Percentiles rank a stretch among this genome's conserved stretches.
Evolutionary conservation across 1,140 invertebrate genomes (phyloP).

Genomic region (Drosophila busckii): DNA sequence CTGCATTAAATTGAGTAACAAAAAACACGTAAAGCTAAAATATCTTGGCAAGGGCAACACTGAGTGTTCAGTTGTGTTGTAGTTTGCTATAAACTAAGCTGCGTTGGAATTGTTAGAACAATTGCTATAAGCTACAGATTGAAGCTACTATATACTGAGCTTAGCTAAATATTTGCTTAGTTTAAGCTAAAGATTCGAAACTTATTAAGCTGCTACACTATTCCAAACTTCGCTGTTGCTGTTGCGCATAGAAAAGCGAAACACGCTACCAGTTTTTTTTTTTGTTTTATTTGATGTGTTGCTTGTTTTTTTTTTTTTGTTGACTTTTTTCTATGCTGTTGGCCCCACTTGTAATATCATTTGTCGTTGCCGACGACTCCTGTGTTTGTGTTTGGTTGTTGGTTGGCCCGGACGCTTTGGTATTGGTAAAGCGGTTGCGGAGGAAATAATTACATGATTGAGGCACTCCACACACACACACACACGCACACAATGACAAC

Average conservation of each 20-base stretch:
- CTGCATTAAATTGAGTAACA: conserved; percentile 78
- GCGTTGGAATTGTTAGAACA: too few relatives aligned
- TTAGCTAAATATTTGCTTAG: too few relatives aligned
- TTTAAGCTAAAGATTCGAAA: too few relatives aligned
- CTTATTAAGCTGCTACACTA: too few relatives aligned
- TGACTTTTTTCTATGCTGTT: conserved; percentile 12
- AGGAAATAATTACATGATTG: conserved; percentile 79
- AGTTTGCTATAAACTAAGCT: too few relatives aligned
- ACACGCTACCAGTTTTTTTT: conserved; percentile 36
- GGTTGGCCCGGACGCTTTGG: conserved; percentile 24
- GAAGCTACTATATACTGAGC: too few relatives aligned
- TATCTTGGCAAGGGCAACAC: too few relatives aligned
- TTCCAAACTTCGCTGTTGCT: conserved; percentile 21
- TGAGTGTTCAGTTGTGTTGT: too few relatives aligned
- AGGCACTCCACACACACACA: conserved; percentile 48
- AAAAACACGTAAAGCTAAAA: conserved; percentile 77
- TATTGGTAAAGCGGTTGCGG: conserved; percentile 54
- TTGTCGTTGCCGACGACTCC: conserved; percentile 24
- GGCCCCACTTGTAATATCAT: conserved; percentile 43
- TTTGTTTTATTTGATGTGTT: too few relatives aligned
- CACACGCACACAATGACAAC: conserved; percentile 44
- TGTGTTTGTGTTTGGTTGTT: conserved; percentile 33
- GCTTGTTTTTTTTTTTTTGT: conserved; percentile 4
- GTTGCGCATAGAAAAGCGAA: conserved; percentile 39
- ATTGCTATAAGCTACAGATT: too few relatives aligned